A percentile compares a stretch with the other conserved stretches of the same genome.
Evolutionary conservation across 1,140 invertebrate species (phyloP).

Genomic region (Aphelenchoides besseyi): DNA sequence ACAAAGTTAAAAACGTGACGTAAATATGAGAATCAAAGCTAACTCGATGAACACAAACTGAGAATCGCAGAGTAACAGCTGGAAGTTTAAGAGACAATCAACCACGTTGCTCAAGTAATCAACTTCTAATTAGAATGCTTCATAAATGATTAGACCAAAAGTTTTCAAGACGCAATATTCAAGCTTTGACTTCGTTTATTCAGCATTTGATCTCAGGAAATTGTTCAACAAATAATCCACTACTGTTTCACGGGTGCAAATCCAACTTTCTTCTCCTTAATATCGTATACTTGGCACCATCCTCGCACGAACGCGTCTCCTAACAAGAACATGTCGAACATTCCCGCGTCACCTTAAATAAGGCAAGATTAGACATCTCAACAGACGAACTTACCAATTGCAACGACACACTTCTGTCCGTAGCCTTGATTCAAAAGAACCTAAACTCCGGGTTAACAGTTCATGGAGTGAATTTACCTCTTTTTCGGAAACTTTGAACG

Average conservation of each 20-base stretch:
- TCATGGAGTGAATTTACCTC: background rate
- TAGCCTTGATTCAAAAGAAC: constrained; percentile 11
- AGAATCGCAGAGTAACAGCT: no score
- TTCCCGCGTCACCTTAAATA: constrained; percentile 10
- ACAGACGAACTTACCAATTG: no score
- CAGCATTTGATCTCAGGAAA: background rate
- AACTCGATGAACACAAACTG: no score
- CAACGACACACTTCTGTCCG: constrained; percentile 4
- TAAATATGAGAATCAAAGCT: no score
- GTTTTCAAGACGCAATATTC: no score
- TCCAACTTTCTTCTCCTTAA: constrained; percentile 2
- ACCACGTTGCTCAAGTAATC: no score
- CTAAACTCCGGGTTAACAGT: background rate
- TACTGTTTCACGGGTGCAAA: constrained; percentile 8
- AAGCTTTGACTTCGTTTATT: background rate
- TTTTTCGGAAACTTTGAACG: constrained; percentile 7
- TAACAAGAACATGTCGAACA: constrained; percentile 13
- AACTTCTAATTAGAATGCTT: no score
- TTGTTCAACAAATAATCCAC: background rate
- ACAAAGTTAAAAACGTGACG: no score
- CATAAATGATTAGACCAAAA: no score
- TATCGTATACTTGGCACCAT: constrained; percentile 8
- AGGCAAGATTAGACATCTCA: no score
- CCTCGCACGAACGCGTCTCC: constrained; percentile 6
- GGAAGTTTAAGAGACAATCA: no score